Conservation (phyloP, 2,113 vertebrate genomes). For the Calyptomena viridis region DNA sequence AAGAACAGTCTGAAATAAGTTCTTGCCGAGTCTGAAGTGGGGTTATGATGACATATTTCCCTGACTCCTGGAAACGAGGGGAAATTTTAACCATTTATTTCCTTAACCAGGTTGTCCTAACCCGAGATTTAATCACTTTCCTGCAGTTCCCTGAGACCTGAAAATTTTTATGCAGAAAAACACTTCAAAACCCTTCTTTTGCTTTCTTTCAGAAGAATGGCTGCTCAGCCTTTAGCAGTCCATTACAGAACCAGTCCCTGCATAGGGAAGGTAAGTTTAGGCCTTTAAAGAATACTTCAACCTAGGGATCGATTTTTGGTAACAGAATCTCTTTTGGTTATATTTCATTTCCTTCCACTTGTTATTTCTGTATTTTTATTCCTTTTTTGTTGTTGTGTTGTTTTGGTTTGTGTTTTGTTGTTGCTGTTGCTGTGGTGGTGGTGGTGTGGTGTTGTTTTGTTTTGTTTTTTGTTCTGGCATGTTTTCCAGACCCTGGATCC, state of each 20-base stretch:
- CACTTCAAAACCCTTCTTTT: background rate
- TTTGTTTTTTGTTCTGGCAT: background rate
- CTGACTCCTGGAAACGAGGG: background rate
- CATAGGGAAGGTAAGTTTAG: background rate
- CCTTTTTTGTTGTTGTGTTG: background rate
- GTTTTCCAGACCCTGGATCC: conserved; percentile 35
- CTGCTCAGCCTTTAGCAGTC: background rate
- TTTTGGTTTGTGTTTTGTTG: background rate
- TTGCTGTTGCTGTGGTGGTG: too few species aligned
- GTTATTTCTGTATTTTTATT: conserved; percentile 34
- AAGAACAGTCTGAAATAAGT: background rate
- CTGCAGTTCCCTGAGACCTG: background rate
- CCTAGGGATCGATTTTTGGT: conserved; percentile 23
- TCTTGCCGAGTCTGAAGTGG: background rate
- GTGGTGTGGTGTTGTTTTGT: background rate
- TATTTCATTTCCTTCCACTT: conserved; percentile 67
- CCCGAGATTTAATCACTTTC: background rate
- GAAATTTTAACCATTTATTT: conserved; percentile 7
- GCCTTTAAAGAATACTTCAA: conserved; percentile 14
- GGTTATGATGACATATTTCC: conserved; percentile 18
- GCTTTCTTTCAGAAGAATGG: background rate
- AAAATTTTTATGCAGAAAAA: background rate
- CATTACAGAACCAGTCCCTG: background rate
- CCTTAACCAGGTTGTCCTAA: background rate
- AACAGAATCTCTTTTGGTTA: conserved; percentile 58